Evolutionary conservation across 2,888 invertebrate species (phyloP), one percentile per base, ranked within the genome.

Genomic region (Muschampia plurimacula): DNA sequence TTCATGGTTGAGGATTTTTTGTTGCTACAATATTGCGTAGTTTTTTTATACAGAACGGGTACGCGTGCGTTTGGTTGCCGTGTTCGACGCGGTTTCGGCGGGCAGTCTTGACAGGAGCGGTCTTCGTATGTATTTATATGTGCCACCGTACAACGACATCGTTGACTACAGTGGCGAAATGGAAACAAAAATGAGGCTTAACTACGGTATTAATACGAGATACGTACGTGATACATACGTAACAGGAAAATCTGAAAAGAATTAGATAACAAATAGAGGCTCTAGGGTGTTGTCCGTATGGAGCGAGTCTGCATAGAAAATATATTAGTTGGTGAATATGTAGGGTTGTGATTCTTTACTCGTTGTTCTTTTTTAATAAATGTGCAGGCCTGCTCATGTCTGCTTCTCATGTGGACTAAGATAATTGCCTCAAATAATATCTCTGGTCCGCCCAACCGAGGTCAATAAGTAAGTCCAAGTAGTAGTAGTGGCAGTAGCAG

Each of bases 101-200:
- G 82, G 85, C 84, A 87, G 86, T 89, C 86, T 80, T 82, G 83
- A 67, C 83, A 79, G 84, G 83, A 85, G 83, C 83, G 84, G 77
- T 78, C 79, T 75, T 75, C 85, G 84, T 86, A 87, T 77, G 89
- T 86, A 90, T 93, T 92, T 93, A 93, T 93, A 93, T 84, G 85
- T 82, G 80, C 78, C 79, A 81, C 79, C 83, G 81, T 76, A 81
- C 85, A 82, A 80, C 78, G 76, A 79, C 81, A 79, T 81, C 80
- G 80, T 83, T 77, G 78, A 74, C 70, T 77, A 77, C 80, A 78
- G 77, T 79, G 75, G 79, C 75, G 74, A 79, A 78, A 77, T 81
- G 78, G 75, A 74, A 77, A 70, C 75, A 74, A 67, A 57, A 74
- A 73, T 71, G 66, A 66, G 65, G 71, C 52, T 72, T 52, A 28